Base-by-base conservation (phyloP, 2,797 vertebrate genomes). In the Sphenodon punctatus region DNA sequence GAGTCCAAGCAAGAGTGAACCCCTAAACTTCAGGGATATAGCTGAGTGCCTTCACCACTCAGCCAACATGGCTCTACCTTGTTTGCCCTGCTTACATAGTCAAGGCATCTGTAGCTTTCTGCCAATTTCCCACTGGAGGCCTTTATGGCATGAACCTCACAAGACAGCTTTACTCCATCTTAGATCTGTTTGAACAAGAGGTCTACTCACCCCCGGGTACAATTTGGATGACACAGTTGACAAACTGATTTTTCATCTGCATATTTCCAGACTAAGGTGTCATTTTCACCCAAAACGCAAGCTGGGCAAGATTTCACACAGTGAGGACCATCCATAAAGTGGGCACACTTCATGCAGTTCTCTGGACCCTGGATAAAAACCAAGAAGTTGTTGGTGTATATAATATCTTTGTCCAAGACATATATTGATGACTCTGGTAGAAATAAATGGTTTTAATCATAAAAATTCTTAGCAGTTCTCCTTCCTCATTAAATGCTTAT, bases 181-280 rank as follows among this genome's bases (percentile, higher is more conserved):
- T 2, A 4, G 10, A 25, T 4, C n/a, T 56, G 17, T 48, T 68
- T 25, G 43, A 1, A 2, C 6, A 1, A 2, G 14, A 7, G 5
- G 42, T 48, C 67, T 39, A 94, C 97, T 96, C 82, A 99, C 98
- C 97, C 97, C 1, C 96, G 93, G 10, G 95, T 97, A 83, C 98
- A 99, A 94, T 98, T 97, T 19, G 81, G 89, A 85, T 98, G 97
- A 88, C 98, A 99, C 30, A 94, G 81, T 86, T 94, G 97, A 82
- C 98, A 99, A 61, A 94, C 85, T 4, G 85, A 90, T 1, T 56
- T 80, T 8, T 79, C n/a, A 4, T 98, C 96, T 0, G 96, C 84
- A 0, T 97, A 99, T 61, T 97, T 99, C 97, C 97, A 98, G 79
- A 98, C 94, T 0, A 96, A 73, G 19, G 85, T 95, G 75, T 95